These are phyloP conservation scores for Zaprionus inermis DNA, from an alignment of 1,140 invertebrate genomes.

Conservation along the genomic window DNA sequence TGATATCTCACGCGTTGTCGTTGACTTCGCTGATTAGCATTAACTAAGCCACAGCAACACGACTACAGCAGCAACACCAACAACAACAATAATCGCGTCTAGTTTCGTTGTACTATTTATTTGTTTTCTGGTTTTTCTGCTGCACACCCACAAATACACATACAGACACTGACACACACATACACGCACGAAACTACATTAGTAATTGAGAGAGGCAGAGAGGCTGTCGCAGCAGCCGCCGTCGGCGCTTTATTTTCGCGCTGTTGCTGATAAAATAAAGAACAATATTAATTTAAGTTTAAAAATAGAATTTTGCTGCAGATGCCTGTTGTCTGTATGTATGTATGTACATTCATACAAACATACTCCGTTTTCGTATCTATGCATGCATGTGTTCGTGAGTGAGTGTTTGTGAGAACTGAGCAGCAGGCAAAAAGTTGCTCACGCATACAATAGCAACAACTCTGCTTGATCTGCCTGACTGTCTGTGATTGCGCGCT, in stretches of 20 bases:
- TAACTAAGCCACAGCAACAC: constrained; percentile 51
- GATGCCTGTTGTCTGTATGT: constrained; percentile 74
- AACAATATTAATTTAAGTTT: constrained; percentile 83
- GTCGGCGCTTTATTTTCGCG: constrained; percentile 73
- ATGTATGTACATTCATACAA: constrained; percentile 40
- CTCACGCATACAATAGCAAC: constrained; percentile 44
- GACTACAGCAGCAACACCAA: constrained; percentile 11
- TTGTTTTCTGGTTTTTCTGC: constrained; percentile 70
- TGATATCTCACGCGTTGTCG: constrained; percentile 60
- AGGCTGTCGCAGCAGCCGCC: constrained; percentile 61
- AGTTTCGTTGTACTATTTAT: constrained; percentile 78
- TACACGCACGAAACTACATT: constrained; percentile 10
- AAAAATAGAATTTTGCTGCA: constrained; percentile 79
- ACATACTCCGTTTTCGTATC: constrained; percentile 14
- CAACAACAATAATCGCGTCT: constrained; percentile 51
- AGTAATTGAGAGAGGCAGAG: constrained; percentile 20
- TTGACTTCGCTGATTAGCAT: constrained; percentile 59
- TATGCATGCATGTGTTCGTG: constrained; percentile 11
- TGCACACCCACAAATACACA: constrained; percentile 39
- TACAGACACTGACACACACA: constrained; percentile 24
- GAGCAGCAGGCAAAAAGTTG: constrained; percentile 51
- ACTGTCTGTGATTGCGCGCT: constrained; percentile 56
- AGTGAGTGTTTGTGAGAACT: constrained; percentile 30
- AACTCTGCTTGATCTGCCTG: constrained; percentile 50
- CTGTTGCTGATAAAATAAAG: constrained; percentile 80